Evolutionary conservation across 2,113 vertebrate species (phyloP).

Genomic region (Zapus hudsonius): DNA sequence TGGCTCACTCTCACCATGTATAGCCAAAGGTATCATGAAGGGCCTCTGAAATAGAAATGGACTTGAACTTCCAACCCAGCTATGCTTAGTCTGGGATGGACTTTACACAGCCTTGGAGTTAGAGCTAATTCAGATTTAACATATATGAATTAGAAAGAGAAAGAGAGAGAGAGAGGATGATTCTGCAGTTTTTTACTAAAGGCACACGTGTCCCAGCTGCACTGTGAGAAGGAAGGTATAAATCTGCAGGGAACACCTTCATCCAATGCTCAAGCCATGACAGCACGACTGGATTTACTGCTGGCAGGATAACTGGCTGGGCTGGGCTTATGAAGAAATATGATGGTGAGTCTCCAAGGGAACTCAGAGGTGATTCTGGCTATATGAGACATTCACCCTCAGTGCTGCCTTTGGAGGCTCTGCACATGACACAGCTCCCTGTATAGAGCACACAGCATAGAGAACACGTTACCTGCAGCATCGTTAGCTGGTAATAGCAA

Average conservation of each 20-base stretch:
- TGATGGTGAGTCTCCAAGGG: neutral
- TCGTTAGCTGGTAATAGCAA: neutral
- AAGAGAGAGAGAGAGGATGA: neutral
- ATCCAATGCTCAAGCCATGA: neutral
- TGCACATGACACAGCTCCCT: neutral
- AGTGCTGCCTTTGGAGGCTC: constrained; percentile 11
- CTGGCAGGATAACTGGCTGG: constrained; percentile 24
- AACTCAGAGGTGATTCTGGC: constrained; percentile 3
- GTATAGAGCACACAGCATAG: neutral
- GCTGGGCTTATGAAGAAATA: constrained; percentile 57
- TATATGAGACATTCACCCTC: neutral
- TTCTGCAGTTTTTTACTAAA: constrained; percentile 57
- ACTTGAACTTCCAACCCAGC: neutral
- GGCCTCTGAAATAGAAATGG: neutral
- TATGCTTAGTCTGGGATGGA: neutral
- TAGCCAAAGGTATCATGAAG: neutral
- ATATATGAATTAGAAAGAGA: constrained; percentile 29
- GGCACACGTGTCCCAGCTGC: neutral
- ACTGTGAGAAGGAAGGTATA: neutral
- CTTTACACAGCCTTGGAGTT: constrained; percentile 2
- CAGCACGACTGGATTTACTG: constrained; percentile 40
- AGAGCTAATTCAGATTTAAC: neutral
- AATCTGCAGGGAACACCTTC: constrained; percentile 34
- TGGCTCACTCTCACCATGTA: neutral
- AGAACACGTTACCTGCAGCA: neutral